Evolutionary conservation across 2,113 vertebrate species (phyloP).

Genomic region (Dasyurus viverrinus): DNA sequence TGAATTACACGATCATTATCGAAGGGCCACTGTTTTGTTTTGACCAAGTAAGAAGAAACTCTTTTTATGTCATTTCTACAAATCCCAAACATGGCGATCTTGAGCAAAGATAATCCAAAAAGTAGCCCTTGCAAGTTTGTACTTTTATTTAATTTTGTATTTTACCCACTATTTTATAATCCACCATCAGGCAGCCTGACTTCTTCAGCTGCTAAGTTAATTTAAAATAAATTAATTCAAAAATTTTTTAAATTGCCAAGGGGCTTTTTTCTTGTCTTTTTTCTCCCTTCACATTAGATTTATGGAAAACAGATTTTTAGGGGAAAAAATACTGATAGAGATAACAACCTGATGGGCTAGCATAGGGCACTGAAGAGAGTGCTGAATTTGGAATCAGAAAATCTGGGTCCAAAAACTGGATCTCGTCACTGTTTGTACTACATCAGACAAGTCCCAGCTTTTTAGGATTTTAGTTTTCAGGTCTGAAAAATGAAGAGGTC

Average conservation of each 20-base stretch:
- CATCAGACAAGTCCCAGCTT: background rate
- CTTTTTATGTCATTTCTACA: background rate
- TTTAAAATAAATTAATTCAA: background rate
- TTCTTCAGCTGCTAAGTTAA: background rate
- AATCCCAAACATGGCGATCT: fast-evolving
- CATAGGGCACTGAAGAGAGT: background rate
- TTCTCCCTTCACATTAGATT: background rate
- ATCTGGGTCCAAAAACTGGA: too few relatives aligned
- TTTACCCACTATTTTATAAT: background rate
- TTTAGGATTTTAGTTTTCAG: background rate
- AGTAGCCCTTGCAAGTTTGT: background rate
- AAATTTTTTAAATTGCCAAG: background rate
- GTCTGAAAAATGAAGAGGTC: background rate
- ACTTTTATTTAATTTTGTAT: background rate
- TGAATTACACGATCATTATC: background rate
- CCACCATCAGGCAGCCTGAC: background rate
- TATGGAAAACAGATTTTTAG: background rate
- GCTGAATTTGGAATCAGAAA: background rate
- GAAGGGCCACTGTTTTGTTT: background rate
- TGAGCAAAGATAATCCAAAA: background rate
- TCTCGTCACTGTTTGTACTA: background rate
- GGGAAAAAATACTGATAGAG: background rate
- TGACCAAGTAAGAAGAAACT: background rate
- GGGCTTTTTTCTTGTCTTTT: background rate
- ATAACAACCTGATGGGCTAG: background rate